Conservation (phyloP, 2,797 vertebrate species). For the Brachyalestes nurse region DNA sequence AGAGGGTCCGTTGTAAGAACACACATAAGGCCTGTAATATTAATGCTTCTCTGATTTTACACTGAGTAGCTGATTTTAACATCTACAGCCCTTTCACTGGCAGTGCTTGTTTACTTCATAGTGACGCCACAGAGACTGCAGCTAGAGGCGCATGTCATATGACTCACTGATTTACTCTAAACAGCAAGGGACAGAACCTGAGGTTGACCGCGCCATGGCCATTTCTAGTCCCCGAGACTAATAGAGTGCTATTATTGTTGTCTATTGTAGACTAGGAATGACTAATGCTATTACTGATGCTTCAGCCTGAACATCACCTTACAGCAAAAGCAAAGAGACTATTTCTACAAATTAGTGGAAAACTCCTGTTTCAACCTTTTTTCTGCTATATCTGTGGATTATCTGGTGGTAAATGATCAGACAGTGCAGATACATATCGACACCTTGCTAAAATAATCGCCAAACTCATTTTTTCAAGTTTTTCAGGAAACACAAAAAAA, state of each 20-base stretch:
- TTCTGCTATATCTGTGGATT: no score
- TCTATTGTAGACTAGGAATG: background rate
- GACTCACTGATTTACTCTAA: constrained; percentile 22
- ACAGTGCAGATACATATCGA: no score
- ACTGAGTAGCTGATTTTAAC: constrained; percentile 10
- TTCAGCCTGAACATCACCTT: background rate
- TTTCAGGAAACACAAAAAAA: no score
- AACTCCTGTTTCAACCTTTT: no score
- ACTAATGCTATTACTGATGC: background rate
- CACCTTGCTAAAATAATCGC: no score
- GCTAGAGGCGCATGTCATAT: constrained; percentile 26
- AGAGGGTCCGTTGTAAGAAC: background rate
- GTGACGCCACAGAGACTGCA: background rate
- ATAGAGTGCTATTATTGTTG: background rate
- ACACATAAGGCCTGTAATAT: background rate
- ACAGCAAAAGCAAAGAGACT: background rate
- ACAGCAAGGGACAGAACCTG: constrained; percentile 9
- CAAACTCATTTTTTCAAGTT: no score
- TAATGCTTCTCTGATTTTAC: background rate
- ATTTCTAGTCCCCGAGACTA: background rate
- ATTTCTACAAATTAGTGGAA: background rate
- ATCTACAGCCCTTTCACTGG: background rate
- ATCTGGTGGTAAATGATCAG: no score
- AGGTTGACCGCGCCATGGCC: background rate
- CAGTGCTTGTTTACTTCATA: constrained; percentile 28